These are phyloP conservation scores for Dasysyrphus albostriatus DNA, from an alignment of 2,888 invertebrate species.

Conservation along the genomic window DNA sequence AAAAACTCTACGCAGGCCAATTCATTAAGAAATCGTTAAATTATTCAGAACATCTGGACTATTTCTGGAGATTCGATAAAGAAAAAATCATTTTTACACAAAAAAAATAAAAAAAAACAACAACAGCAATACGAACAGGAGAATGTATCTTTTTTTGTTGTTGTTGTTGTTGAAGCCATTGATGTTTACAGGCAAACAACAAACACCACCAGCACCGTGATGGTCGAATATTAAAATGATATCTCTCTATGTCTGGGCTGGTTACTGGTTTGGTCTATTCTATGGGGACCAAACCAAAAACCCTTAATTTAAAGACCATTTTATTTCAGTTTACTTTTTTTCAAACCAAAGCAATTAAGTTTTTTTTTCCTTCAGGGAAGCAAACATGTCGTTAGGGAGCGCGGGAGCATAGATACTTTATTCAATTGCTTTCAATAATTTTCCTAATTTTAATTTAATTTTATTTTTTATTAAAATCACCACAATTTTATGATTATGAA, in stretches of 20 bases:
- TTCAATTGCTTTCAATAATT: constrained; percentile 26
- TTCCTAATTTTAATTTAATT: constrained; percentile 9
- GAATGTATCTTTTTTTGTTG: constrained; percentile 22
- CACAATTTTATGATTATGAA: constrained; percentile 3
- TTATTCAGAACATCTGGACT: constrained; percentile 68
- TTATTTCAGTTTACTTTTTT: not conserved
- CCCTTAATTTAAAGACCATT: constrained; percentile 10
- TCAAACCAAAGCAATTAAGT: constrained; percentile 11
- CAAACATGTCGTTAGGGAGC: constrained; percentile 8
- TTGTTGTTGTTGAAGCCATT: constrained; percentile 34
- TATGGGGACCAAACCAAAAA: constrained; percentile 9
- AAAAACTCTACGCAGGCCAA: constrained; percentile 58
- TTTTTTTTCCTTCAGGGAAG: not conserved
- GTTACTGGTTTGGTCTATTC: no score
- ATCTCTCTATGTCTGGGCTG: not conserved
- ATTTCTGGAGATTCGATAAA: constrained; percentile 47
- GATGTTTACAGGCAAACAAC: constrained; percentile 53
- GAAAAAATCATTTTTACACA: constrained; percentile 23
- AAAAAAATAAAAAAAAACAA: constrained; percentile 9
- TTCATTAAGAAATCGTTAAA: constrained; percentile 68
- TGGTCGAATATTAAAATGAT: constrained; percentile 22
- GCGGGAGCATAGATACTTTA: constrained; percentile 1
- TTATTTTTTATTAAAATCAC: not conserved
- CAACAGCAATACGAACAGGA: not conserved
- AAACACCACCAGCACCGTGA: not conserved